These are phyloP conservation scores for Hemibagrus wyckioides DNA, from an alignment of 2,113 vertebrate genomes.

Conservation along the genomic window DNA sequence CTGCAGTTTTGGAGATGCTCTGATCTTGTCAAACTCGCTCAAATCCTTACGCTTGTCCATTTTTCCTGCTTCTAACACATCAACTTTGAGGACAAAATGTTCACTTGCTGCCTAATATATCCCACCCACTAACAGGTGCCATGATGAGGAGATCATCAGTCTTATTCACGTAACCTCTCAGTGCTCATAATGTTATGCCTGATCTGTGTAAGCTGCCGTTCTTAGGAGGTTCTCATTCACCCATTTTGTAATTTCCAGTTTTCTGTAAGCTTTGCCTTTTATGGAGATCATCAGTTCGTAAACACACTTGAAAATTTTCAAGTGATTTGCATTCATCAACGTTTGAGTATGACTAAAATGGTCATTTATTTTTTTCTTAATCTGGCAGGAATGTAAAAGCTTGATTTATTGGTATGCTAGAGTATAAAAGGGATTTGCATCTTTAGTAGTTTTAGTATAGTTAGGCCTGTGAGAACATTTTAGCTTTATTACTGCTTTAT, in stretches of 20 bases:
- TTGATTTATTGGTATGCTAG: neutral
- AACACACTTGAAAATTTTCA: neutral
- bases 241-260: neutral
- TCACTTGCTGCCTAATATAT: too few relatives aligned
- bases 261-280: neutral
- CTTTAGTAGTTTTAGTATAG: neutral
- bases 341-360: neutral
- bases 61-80: too few relatives aligned
- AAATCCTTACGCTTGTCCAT: too few relatives aligned
- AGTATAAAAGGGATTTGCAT: neutral
- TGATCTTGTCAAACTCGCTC: too few relatives aligned
- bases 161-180: too few relatives aligned
- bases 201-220: too few relatives aligned
- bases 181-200: too few relatives aligned
- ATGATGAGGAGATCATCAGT: too few relatives aligned
- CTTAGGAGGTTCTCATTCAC: neutral
- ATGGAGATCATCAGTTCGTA: neutral
- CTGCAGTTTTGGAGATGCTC: too few relatives aligned
- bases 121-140: too few relatives aligned
- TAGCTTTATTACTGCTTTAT: neutral
- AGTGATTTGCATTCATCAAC: neutral
- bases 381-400: neutral
- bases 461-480: neutral
- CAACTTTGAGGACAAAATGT: too few relatives aligned
- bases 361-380: neutral